Conservation (phyloP, 2,113 vertebrate species). For the Bubo blakistoni region DNA sequence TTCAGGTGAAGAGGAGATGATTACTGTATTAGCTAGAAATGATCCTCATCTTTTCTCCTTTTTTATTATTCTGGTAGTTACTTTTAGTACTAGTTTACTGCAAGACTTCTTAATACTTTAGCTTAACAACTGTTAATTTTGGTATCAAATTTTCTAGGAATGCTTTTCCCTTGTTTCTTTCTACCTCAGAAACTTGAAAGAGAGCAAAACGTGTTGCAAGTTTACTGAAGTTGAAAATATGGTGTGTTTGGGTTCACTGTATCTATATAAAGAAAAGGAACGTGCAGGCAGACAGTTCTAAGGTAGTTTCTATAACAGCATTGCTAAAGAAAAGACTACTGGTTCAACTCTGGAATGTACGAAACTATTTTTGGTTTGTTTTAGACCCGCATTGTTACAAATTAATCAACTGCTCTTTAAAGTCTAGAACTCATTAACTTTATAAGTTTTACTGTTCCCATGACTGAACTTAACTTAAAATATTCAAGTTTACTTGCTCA, state of each 20-base stretch:
- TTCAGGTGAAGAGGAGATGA: background rate
- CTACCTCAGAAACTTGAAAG: background rate
- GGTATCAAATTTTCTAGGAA: background rate
- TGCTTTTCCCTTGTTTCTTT: background rate
- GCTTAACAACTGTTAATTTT: background rate
- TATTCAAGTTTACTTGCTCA: conserved; percentile 55
- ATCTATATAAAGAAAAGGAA: background rate
- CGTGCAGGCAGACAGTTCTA: background rate
- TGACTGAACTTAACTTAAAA: conserved; percentile 70
- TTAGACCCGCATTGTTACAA: conserved; percentile 78
- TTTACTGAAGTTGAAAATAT: background rate
- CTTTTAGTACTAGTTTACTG: background rate
- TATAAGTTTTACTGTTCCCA: conserved; percentile 74
- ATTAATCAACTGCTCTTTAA: conserved; percentile 80
- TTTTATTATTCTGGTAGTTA: background rate
- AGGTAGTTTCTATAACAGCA: conserved; percentile 13
- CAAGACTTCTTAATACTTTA: background rate
- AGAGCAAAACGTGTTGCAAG: background rate
- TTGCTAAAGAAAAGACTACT: conserved; percentile 36
- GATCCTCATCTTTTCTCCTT: background rate
- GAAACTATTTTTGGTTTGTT: conserved; percentile 75
- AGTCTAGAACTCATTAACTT: conserved; percentile 83
- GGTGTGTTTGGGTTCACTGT: background rate
- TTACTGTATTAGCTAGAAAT: background rate
- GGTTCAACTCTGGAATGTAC: conserved; percentile 72